Evolutionary conservation across 1,140 invertebrate genomes (phyloP).

Genomic region (Drosophila pruinosa): DNA sequence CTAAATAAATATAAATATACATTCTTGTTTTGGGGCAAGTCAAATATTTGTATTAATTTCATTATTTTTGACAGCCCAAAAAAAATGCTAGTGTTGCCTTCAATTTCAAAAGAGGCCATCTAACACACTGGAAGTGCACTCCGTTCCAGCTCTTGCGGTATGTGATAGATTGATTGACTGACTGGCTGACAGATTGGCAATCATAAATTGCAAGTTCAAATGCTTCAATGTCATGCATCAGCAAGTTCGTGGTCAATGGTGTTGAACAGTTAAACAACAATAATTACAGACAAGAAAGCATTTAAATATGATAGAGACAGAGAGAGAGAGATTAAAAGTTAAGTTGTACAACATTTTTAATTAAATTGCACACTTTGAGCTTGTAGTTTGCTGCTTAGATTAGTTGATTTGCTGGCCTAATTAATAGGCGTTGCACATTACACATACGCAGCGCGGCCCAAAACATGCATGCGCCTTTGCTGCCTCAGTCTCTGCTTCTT

Average conservation of each 20-base stretch:
- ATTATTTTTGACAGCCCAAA: too few relatives aligned
- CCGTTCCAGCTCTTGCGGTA: neutral
- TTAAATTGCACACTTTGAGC: too few relatives aligned
- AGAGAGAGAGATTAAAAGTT: too few relatives aligned
- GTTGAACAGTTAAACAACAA: constrained; percentile 48
- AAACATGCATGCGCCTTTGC: neutral
- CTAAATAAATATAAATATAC: too few relatives aligned
- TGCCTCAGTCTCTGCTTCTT: neutral
- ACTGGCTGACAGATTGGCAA: neutral
- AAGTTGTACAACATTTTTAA: too few relatives aligned
- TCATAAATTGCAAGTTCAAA: neutral
- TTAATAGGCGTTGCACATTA: constrained; percentile 24
- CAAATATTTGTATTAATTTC: too few relatives aligned
- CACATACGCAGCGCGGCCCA: constrained; percentile 2
- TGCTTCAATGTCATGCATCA: constrained; percentile 45
- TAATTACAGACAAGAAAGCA: neutral
- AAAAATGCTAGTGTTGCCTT: too few relatives aligned
- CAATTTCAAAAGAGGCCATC: too few relatives aligned
- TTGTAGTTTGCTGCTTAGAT: too few relatives aligned
- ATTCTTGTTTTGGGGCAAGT: too few relatives aligned
- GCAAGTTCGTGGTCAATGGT: constrained; percentile 68
- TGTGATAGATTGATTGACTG: neutral
- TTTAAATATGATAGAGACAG: too few relatives aligned
- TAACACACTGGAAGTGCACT: neutral
- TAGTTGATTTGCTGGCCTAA: neutral